A percentile compares a stretch with the other conserved stretches of the same genome.
Evolutionary conservation across 2,888 invertebrate species (phyloP).

Genomic region (Caenorhabditis sinica): DNA sequence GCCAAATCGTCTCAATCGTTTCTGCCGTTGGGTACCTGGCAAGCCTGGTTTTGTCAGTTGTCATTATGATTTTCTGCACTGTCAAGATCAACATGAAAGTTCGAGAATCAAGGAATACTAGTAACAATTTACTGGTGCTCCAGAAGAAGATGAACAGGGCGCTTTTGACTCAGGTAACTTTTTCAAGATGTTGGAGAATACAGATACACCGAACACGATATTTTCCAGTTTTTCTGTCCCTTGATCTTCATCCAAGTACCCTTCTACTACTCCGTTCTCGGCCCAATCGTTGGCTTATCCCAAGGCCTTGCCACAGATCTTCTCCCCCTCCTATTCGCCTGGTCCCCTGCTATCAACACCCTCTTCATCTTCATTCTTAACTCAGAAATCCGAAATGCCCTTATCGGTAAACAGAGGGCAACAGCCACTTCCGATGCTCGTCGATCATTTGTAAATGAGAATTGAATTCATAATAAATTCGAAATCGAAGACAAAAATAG

Average conservation of each 20-base stretch:
- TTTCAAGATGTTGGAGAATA: not conserved
- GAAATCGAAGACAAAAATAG: not conserved
- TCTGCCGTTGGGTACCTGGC: slow-evolving; percentile 23
- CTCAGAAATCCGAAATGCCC: slow-evolving; percentile 60
- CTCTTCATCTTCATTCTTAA: slow-evolving; percentile 50
- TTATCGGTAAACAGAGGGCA: slow-evolving; percentile 27
- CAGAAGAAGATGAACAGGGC: slow-evolving; percentile 51
- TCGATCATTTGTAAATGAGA: slow-evolving; percentile 41
- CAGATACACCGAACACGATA: not conserved
- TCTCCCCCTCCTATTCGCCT: slow-evolving; percentile 44
- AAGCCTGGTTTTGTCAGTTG: not conserved
- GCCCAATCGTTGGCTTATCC: slow-evolving; percentile 43
- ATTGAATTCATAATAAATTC: slow-evolving; percentile 14
- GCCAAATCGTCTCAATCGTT: slow-evolving; percentile 26
- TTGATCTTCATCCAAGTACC: slow-evolving; percentile 51
- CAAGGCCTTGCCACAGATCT: slow-evolving; percentile 46
- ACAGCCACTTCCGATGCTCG: slow-evolving; percentile 52
- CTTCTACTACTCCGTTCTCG: slow-evolving; percentile 52
- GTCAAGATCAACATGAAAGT: slow-evolving; percentile 44
- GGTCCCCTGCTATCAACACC: slow-evolving; percentile 48
- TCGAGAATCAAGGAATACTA: slow-evolving; percentile 36
- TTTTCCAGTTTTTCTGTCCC: slow-evolving; percentile 49
- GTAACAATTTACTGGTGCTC: slow-evolving; percentile 38
- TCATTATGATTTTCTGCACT: slow-evolving; percentile 45
- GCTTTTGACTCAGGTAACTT: slow-evolving; percentile 36